phyloP scores from a whole-genome alignment of 2,888 invertebrate genomes.

The Nomada ruficornis region DNA sequence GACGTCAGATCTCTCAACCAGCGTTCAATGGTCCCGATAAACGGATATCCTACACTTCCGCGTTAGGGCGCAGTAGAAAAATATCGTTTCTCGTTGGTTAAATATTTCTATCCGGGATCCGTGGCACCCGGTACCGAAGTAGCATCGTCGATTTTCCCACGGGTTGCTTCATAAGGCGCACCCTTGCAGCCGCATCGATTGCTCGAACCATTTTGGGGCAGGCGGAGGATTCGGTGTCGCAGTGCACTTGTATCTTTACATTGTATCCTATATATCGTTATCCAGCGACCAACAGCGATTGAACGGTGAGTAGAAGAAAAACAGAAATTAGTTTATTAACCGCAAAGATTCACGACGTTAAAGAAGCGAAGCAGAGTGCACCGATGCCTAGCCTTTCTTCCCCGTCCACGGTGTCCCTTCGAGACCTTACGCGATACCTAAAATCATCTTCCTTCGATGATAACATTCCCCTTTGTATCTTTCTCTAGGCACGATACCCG shows the following conservation, averaged over 20 bases:
- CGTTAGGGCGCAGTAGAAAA: slow-evolving; percentile 38
- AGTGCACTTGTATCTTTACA: slow-evolving; percentile 9
- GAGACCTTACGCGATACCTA: not conserved
- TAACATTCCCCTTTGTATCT: too few species aligned
- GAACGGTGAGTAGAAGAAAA: not conserved
- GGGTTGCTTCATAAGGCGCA: not conserved
- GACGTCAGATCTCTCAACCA: not conserved
- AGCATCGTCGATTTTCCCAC: not conserved
- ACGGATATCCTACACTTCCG: slow-evolving; percentile 20
- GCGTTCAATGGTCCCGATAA: slow-evolving; percentile 44
- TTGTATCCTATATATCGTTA: too few species aligned
- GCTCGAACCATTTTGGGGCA: slow-evolving; percentile 12
- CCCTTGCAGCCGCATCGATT: not conserved
- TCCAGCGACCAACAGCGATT: not conserved
- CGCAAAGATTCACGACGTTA: not conserved
- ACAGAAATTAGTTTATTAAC: not conserved
- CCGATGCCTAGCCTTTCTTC: not conserved
- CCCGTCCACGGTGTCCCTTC: not conserved
- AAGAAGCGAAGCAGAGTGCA: not conserved
- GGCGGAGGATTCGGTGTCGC: not conserved
- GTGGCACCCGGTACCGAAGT: not conserved
- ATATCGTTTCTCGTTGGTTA: slow-evolving; percentile 20
- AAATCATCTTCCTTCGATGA: not conserved
- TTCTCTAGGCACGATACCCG: not conserved
- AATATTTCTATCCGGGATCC: not conserved